Evolutionary conservation across 2,797 vertebrate species (phyloP), one percentile per base, ranked within the genome.

Genomic region (Malacoctenus gilli): DNA sequence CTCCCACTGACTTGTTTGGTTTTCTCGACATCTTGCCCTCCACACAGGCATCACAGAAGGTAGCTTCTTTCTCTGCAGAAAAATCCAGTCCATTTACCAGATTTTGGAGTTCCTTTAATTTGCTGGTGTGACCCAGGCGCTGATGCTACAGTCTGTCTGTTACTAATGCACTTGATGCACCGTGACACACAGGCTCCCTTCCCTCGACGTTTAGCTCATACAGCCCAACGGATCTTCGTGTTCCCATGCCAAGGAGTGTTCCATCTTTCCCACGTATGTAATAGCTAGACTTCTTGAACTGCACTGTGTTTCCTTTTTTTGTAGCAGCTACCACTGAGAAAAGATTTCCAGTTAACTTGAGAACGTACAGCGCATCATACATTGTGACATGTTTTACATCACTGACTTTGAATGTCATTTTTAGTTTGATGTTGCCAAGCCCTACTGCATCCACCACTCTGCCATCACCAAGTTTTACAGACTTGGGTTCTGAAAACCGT

Each of bases 291-390:
- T 31, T 76, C 14, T 41, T 83, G 19, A 85, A 81, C 46, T 51
- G 52, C 8, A 64, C 43, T 2, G 19, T 59, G 58, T 80, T 80
- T 71, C 55, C 53, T 46, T 44, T 82, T 51, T 2, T 72, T 1
- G 30, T 13, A 49, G 70, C 73, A 56, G 70, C 64, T 76, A 67
- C 72, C 42, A 82, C 62, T 75, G 64, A 80, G 48, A 82, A 77
- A 0, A 73, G 46, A 57, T 77, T 75, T 0, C 41, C 19, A 0
- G 72, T 68, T 2, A 84, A 8, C 52, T 74, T 84, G 1, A 61
- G 75, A 72, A 81, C 75, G 72, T 72, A 73, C 30, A 79, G 32
- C 14, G 80, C 82, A 20, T 82, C 71, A 70, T 50, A 52, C 65
- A 76, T 76, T 36, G 52, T 68, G 42, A 68, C 49, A 49, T 35